Evolutionary conservation across 2,113 vertebrate species (phyloP).

Genomic region (Chauna torquata): DNA sequence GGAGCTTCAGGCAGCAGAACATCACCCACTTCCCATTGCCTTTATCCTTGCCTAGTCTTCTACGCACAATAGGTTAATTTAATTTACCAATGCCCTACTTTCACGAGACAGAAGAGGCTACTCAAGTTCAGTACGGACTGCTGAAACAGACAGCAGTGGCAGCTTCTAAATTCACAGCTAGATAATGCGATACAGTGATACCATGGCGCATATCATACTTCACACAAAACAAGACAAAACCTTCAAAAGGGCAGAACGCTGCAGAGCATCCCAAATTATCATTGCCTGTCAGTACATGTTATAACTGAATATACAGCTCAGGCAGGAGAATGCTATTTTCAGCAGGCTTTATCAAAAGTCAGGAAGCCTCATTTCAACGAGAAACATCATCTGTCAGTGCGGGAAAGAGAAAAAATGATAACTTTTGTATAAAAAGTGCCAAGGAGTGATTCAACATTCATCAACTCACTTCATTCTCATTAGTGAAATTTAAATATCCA

Average conservation of each 20-base stretch:
- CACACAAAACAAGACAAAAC: background rate
- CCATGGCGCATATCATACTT: background rate
- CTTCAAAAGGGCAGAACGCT: background rate
- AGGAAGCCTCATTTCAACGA: background rate
- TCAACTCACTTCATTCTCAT: constrained; percentile 41
- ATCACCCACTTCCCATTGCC: background rate
- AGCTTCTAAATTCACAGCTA: background rate
- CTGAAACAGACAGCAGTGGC: background rate
- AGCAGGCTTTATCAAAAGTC: constrained; percentile 13
- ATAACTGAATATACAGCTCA: background rate
- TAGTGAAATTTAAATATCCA: constrained; percentile 46
- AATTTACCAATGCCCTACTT: background rate
- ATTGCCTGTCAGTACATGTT: background rate
- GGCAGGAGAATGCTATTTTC: constrained; percentile 6
- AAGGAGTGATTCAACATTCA: constrained; percentile 19
- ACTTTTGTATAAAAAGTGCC: constrained; percentile 50
- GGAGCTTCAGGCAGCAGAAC: background rate
- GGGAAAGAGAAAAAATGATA: constrained; percentile 29
- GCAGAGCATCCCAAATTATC: background rate
- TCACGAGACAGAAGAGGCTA: background rate
- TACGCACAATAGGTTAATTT: background rate
- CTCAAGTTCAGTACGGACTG: background rate
- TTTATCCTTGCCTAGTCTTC: background rate
- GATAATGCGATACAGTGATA: background rate
- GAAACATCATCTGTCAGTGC: constrained; percentile 19